phyloP scores from a whole-genome alignment of 2,797 vertebrate species.

The Mergus octosetaceus region DNA sequence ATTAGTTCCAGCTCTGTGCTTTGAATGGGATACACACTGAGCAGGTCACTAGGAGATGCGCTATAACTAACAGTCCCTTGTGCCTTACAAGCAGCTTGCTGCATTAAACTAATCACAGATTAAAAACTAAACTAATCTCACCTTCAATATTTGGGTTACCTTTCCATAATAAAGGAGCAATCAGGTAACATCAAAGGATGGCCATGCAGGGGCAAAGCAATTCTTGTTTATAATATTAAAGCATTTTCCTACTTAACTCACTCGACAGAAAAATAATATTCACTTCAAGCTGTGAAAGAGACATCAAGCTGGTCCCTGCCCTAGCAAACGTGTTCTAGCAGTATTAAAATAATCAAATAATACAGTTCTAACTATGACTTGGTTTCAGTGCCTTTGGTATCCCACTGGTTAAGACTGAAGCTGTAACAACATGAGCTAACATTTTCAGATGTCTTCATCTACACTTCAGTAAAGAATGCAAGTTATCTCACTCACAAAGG shows the following conservation, averaged over 20 bases:
- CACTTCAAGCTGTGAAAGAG: constrained; percentile 9
- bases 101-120: not conserved
- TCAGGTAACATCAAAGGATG: not conserved
- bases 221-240: not conserved
- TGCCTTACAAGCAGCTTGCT: not conserved
- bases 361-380: not conserved
- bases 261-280: not conserved
- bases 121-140: not conserved
- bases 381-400: not conserved
- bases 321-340: not conserved
- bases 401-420: not conserved
- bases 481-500: not conserved
- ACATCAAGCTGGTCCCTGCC: not conserved
- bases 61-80: not conserved
- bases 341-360: constrained; percentile 4
- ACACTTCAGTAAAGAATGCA: not conserved
- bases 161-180: not conserved
- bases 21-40: not conserved
- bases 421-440: not conserved
- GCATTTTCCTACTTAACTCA: not conserved
- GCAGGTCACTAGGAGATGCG: not conserved
- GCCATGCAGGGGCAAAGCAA: not conserved
- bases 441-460: not conserved
- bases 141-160: not conserved
- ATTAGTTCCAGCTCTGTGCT: not conserved